A percentile compares a stretch with the other conserved stretches of the same genome.
Evolutionary conservation across 2,113 vertebrate species (phyloP).

Genomic region (Megaleporinus macrocephalus): DNA sequence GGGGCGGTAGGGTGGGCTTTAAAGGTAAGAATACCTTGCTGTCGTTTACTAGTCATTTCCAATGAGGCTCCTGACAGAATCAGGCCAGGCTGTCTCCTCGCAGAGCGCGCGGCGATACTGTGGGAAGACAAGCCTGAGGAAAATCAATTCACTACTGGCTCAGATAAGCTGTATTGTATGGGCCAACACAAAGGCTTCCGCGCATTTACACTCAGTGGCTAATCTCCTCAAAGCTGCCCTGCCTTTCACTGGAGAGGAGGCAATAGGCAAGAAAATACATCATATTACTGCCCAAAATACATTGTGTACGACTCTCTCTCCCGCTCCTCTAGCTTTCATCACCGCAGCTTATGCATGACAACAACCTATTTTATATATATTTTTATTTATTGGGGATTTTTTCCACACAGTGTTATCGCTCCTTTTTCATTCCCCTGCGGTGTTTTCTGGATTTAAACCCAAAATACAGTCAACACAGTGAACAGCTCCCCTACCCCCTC

Average conservation of each 20-base stretch:
- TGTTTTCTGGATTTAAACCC: slow-evolving; percentile 26
- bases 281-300: slow-evolving; percentile 46
- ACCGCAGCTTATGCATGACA: slow-evolving; percentile 20
- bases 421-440: background rate
- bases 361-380: slow-evolving; percentile 36
- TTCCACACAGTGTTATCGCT: background rate
- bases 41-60: slow-evolving; percentile 52
- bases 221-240: slow-evolving; percentile 57
- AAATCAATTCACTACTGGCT: slow-evolving; percentile 64
- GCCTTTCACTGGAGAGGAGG: slow-evolving; percentile 46
- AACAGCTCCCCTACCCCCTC: background rate
- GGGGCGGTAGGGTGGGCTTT: background rate
- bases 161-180: slow-evolving; percentile 63
- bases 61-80: slow-evolving; percentile 60
- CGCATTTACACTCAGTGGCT: slow-evolving; percentile 57
- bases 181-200: slow-evolving; percentile 53
- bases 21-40: slow-evolving; percentile 56
- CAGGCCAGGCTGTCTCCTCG: slow-evolving; percentile 59
- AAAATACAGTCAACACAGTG: slow-evolving; percentile 39
- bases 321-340: slow-evolving; percentile 33
- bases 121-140: slow-evolving; percentile 51
- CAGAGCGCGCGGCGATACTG: slow-evolving; percentile 46
- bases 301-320: slow-evolving; percentile 23
- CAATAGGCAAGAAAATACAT: slow-evolving; percentile 51
- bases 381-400: slow-evolving; percentile 39